A percentile compares a stretch with the other conserved stretches of the same genome.
phyloP scores from a whole-genome alignment of 2,113 vertebrate genomes.

The Pterocles orientalis region DNA sequence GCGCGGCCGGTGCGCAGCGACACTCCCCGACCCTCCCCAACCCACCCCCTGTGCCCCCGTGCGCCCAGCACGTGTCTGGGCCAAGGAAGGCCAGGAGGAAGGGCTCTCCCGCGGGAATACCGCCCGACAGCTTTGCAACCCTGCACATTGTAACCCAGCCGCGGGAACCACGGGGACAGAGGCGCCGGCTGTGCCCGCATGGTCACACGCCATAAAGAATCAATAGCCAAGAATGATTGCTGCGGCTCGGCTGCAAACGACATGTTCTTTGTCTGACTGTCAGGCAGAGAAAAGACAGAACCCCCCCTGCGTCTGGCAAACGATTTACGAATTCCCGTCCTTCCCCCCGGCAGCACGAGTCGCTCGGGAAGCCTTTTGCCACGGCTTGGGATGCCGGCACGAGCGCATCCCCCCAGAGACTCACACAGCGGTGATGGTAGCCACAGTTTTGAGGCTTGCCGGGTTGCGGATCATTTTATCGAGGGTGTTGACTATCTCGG shows the following conservation, averaged over 20 bases:
- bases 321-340: background rate
- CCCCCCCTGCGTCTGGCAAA: accelerated
- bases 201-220: background rate
- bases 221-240: conserved; percentile 6
- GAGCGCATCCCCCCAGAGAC: conserved; percentile 30
- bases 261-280: background rate
- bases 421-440: conserved; percentile 97
- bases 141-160: accelerated
- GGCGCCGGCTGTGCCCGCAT: accelerated
- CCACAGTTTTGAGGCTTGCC: conserved; percentile 95
- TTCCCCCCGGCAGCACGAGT: accelerated
- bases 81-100: background rate
- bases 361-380: accelerated
- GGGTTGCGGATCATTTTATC: conserved; percentile 99
- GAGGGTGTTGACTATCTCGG: conserved; percentile 95
- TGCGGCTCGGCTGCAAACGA: background rate
- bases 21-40: background rate
- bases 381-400: accelerated
- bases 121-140: accelerated
- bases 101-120: background rate
- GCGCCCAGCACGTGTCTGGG: background rate
- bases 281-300: background rate
- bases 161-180: accelerated
- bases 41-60: background rate
- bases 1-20: background rate